Evolutionary conservation across 1,140 invertebrate species (phyloP), one percentile per base, ranked within the genome.

Genomic region (Thalassaphorura encarpata): DNA sequence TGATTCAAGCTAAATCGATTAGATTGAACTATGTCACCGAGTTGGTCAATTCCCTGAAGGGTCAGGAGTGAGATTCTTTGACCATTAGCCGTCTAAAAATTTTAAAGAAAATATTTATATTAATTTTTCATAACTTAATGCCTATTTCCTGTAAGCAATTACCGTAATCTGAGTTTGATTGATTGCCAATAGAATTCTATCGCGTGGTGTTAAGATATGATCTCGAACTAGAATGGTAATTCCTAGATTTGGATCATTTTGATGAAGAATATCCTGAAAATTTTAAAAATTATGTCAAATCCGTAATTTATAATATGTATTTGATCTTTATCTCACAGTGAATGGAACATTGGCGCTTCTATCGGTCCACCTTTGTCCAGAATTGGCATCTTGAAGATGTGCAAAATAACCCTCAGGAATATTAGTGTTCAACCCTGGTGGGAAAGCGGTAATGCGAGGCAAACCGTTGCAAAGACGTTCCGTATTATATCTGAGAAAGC

Each of bases 61-160:
- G 39, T 39, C 4, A 39, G 13, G 6, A 51, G 15, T 19, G 49
- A n/a, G 5, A 36, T n/a, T 18, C 16, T 8, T 5, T 21, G 4
- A 19, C 19, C 47, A 19, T 15, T 64, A 59, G 68, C 67, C 42
- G 62, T 53, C 18, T 59, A 46, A 13, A 83, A 76, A 28, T 75
- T 33, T 81, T 82, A 27, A 78, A 77, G 43, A 85, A 79, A 49
- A 89, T 83, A 16, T 85, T 86, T 43, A 83, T 78, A 24, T 78
- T 75, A 60, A 89, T 82, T 23, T 85, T 75, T 63, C 85, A 82
- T 2, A 81, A 73, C 83, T 84, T 89, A 39, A 78, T 76, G 63
- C 83, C 80, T 61, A 90, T 41, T 62, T 85, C 78, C 1, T 78
- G 71, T 5, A 36, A 11, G 33, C 89, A 18, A 8, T 18, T 23